Conservation (phyloP, 2,797 vertebrate genomes). For the Sardinella longiceps region DNA sequence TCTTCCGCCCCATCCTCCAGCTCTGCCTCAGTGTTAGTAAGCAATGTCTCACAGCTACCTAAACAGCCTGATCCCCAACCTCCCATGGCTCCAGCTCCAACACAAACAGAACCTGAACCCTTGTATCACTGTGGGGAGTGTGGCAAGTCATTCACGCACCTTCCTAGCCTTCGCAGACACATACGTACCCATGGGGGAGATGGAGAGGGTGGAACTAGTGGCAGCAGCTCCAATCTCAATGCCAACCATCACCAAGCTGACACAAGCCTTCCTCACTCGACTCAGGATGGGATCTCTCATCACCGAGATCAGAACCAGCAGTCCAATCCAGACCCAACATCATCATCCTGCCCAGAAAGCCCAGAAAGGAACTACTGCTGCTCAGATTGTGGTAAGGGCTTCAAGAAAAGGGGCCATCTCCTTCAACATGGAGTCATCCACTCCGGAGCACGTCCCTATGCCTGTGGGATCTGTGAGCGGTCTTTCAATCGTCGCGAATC, state of each 20-base stretch:
- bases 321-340: constrained; percentile 56
- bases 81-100: constrained; percentile 61
- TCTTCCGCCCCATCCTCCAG: constrained; percentile 74
- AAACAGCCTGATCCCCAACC: constrained; percentile 70
- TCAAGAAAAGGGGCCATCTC: constrained; percentile 91
- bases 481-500: constrained; percentile 92
- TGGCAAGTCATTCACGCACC: constrained; percentile 90
- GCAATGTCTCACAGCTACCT: constrained; percentile 72
- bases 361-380: constrained; percentile 86
- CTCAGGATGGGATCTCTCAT: constrained; percentile 58
- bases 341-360: constrained; percentile 70
- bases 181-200: constrained; percentile 87
- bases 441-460: constrained; percentile 86
- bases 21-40: constrained; percentile 76
- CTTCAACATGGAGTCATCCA: constrained; percentile 92
- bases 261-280: constrained; percentile 57
- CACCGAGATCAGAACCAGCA: constrained; percentile 56
- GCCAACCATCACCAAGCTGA: constrained; percentile 56
- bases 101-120: constrained; percentile 76
- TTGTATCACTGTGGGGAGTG: constrained; percentile 89
- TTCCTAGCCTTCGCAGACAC: constrained; percentile 91
- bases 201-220: constrained; percentile 57
- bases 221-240: constrained; percentile 68
- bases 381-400: constrained; percentile 87
- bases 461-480: constrained; percentile 87